Conservation (phyloP, 30 jellyfish, hydroid and myxozoan genomes). For the Hydra vulgaris region DNA sequence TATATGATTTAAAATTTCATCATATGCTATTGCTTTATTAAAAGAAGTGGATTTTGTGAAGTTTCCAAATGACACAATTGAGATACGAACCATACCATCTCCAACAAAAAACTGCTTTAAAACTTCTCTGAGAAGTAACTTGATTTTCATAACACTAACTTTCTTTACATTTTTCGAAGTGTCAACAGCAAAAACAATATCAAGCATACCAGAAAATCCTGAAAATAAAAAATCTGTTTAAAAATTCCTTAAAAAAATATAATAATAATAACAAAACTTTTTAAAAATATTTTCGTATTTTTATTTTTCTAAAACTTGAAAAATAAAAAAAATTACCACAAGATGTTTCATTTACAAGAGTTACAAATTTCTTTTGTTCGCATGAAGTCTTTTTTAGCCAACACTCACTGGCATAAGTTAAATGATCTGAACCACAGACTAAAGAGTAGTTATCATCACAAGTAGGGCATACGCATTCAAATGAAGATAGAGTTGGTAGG, state of each 20-base stretch:
- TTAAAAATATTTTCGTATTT: no score
- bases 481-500: neutral
- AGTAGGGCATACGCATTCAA: slow-evolving; percentile 25
- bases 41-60: neutral
- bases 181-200: slow-evolving; percentile 35
- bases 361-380: neutral
- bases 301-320: no score
- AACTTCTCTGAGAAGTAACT: neutral
- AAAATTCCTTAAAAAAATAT: no score
- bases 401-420: slow-evolving; percentile 31
- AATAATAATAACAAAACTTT: no score
- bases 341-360: slow-evolving; percentile 1
- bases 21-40: neutral
- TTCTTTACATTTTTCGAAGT: slow-evolving; percentile 17
- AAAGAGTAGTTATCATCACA: slow-evolving; percentile 5
- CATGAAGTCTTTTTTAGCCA: slow-evolving; percentile 26
- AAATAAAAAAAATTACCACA: slow-evolving; percentile 21
- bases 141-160: neutral
- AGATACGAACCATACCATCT: neutral
- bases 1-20: no score
- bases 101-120: neutral
- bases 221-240: neutral
- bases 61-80: neutral
- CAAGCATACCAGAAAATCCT: slow-evolving; percentile 40
- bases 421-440: slow-evolving; percentile 28